phyloP scores from a whole-genome alignment of 2,113 vertebrate genomes.

The Tupaia chinensis region DNA sequence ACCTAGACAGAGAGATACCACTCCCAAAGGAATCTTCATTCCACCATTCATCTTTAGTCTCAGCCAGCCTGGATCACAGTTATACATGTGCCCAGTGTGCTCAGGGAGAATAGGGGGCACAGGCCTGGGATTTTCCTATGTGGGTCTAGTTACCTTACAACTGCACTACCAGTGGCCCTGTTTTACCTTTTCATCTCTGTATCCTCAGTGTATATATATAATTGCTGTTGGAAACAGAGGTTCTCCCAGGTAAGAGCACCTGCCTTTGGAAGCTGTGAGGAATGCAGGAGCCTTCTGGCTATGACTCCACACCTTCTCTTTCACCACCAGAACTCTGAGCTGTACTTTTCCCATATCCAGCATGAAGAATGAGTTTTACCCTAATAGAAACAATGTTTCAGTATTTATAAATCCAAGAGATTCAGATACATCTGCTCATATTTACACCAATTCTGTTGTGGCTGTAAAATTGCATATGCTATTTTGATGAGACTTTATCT shows the following conservation, averaged over 20 bases:
- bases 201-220: not conserved
- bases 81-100: too few relatives aligned
- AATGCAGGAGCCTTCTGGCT: not conserved
- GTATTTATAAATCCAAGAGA: conserved; percentile 75
- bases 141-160: too few relatives aligned
- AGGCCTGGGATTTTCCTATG: too few relatives aligned
- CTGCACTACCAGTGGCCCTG: too few relatives aligned
- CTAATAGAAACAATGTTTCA: conserved; percentile 71
- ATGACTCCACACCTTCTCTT: not conserved
- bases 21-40: too few relatives aligned
- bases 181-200: too few relatives aligned
- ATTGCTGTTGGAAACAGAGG: not conserved
- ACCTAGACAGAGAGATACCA: too few relatives aligned
- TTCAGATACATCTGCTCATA: conserved; percentile 79
- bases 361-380: conserved; percentile 42
- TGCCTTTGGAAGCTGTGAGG: not conserved
- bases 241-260: not conserved
- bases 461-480: conserved; percentile 81
- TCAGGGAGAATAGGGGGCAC: too few relatives aligned
- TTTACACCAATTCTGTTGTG: conserved; percentile 73
- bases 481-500: conserved; percentile 81
- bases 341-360: not conserved
- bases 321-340: not conserved
- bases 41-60: too few relatives aligned
- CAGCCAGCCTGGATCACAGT: too few relatives aligned